Conservation (phyloP, 1,140 invertebrate species). For the Sycophila sp. region DNA sequence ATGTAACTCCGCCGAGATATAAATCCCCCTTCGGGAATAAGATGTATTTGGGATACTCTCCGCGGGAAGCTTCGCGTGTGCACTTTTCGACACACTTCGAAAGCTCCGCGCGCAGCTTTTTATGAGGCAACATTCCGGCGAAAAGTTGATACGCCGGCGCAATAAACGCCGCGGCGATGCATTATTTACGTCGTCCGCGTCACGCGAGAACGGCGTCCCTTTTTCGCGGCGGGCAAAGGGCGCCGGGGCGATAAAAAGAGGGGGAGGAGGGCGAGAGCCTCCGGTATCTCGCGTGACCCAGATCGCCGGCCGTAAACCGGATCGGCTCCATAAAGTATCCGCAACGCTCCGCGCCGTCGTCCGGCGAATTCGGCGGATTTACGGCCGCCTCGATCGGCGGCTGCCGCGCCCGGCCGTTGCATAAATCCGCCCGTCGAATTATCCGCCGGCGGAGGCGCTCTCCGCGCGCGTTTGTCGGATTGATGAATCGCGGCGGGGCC, state of each 20-base stretch:
- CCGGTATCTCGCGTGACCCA: slow-evolving; percentile 50
- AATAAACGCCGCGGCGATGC: neutral
- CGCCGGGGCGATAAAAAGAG: neutral
- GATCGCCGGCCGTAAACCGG: slow-evolving; percentile 43
- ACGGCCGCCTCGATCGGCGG: neutral
- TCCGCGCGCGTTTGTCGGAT: neutral
- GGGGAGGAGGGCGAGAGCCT: neutral
- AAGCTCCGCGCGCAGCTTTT: neutral
- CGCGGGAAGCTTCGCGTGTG: too few relatives aligned
- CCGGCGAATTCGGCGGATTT: neutral
- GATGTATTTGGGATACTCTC: too few relatives aligned
- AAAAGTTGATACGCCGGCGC: neutral
- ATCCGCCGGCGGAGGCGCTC: too few relatives aligned
- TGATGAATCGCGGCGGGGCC: neutral
- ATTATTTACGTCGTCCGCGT: neutral
- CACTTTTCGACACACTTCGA: too few relatives aligned
- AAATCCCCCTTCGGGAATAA: too few relatives aligned
- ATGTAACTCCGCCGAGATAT: too few relatives aligned
- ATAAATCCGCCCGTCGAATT: neutral
- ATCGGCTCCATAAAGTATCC: neutral
- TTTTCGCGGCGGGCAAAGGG: neutral
- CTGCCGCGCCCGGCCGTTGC: neutral
- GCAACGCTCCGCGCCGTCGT: neutral
- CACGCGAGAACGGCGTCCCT: neutral
- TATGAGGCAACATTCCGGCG: neutral